phyloP scores from a whole-genome alignment of 2,888 invertebrate genomes.

The Hoplodrina blanda region DNA sequence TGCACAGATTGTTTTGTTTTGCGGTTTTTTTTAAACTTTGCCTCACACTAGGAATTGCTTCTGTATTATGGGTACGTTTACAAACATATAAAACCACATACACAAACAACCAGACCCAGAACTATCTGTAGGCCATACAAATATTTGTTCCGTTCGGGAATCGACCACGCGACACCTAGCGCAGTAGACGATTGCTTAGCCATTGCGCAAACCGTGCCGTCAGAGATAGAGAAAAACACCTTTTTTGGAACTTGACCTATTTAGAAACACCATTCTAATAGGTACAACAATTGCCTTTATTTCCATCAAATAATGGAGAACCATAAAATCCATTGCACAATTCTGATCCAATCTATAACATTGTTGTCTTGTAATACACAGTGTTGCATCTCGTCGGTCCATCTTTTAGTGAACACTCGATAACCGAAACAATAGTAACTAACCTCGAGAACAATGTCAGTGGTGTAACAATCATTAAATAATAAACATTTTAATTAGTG shows the following conservation, averaged over 20 bases:
- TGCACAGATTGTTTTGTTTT: no score
- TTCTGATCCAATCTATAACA: conserved; percentile 52
- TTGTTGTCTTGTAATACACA: conserved; percentile 50
- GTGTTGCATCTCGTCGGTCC: conserved; percentile 50
- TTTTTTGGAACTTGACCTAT: not conserved
- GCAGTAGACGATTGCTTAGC: no score
- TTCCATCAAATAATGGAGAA: conserved; percentile 30
- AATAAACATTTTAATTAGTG: conserved; percentile 55
- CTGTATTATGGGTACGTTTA: no score
- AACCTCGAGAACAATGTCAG: conserved; percentile 62
- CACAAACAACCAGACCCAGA: no score
- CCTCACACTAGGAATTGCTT: no score
- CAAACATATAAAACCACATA: no score
- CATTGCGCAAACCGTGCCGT: no score
- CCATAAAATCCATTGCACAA: conserved; percentile 47
- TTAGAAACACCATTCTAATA: not conserved
- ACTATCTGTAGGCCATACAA: no score
- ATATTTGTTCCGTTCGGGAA: no score
- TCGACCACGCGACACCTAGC: no score
- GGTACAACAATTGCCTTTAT: conserved; percentile 21
- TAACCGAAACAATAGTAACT: conserved; percentile 66
- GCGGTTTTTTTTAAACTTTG: no score
- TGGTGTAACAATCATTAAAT: conserved; percentile 57
- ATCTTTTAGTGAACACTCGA: conserved; percentile 53
- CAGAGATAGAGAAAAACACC: not conserved